These are phyloP conservation scores for Molanna angustata DNA, from an alignment of 2,888 invertebrate species.

Conservation along the genomic window DNA sequence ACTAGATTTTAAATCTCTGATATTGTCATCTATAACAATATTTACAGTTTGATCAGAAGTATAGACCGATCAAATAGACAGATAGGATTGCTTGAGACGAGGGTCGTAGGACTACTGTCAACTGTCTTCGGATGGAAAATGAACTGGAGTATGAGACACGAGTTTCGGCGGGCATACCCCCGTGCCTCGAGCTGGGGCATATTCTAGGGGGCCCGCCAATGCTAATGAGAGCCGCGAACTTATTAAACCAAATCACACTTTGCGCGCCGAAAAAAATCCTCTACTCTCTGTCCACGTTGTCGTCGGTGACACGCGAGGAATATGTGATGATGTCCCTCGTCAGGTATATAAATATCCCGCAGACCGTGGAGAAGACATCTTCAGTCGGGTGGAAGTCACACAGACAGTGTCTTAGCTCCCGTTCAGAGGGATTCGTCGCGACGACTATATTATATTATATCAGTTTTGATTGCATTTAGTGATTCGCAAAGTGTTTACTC, in stretches of 20 bases:
- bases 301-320: slow-evolving; percentile 27
- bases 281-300: slow-evolving; percentile 27
- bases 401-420: slow-evolving; percentile 30
- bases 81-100: no score
- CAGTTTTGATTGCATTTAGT: slow-evolving; percentile 8
- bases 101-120: no score
- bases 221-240: slow-evolving; percentile 26
- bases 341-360: slow-evolving; percentile 5
- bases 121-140: no score
- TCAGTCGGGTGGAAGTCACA: slow-evolving; percentile 32
- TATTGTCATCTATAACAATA: no score
- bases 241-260: slow-evolving; percentile 33
- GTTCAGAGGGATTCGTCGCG: no score
- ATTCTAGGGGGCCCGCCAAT: slow-evolving; percentile 1
- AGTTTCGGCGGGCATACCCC: not conserved
- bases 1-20: no score
- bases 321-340: slow-evolving; percentile 25
- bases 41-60: no score
- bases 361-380: slow-evolving; percentile 16
- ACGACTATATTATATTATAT: no score
- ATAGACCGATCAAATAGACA: no score
- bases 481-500: slow-evolving; percentile 15
- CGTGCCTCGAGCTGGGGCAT: not conserved
- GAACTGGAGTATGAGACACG: no score
- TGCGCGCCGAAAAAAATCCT: slow-evolving; percentile 32